Conservation (phyloP, 1,140 invertebrate species). For the Drepana arcuata region DNA sequence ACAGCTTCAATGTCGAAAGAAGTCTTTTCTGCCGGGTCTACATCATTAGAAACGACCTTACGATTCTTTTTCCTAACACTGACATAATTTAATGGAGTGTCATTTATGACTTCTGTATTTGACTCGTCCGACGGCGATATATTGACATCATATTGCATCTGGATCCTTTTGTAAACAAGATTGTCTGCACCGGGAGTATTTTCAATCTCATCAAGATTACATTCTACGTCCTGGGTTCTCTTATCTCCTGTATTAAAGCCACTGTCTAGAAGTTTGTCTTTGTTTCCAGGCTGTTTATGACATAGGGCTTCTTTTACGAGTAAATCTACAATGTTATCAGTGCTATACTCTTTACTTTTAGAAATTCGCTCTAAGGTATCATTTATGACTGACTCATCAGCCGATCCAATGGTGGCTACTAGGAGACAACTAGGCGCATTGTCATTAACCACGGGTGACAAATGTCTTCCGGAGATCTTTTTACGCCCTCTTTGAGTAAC, state of each 20-base stretch:
- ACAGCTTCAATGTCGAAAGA: slow-evolving; percentile 19
- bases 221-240: slow-evolving; percentile 5
- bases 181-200: slow-evolving; percentile 8
- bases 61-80: slow-evolving; percentile 11
- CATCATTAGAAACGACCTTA: slow-evolving; percentile 7
- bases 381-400: slow-evolving; percentile 38
- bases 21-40: background rate
- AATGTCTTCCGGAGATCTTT: background rate
- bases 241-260: slow-evolving; percentile 19
- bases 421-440: slow-evolving; percentile 29
- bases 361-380: slow-evolving; percentile 32
- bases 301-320: slow-evolving; percentile 42
- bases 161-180: background rate
- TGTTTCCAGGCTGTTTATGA: slow-evolving; percentile 12
- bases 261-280: slow-evolving; percentile 10
- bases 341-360: slow-evolving; percentile 26
- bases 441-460: background rate
- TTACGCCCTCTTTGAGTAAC: no score
- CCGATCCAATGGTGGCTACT: slow-evolving; percentile 32
- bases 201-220: slow-evolving; percentile 17
- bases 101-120: slow-evolving; percentile 29
- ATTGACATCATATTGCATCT: slow-evolving; percentile 11
- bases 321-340: slow-evolving; percentile 38
- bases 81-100: slow-evolving; percentile 22
- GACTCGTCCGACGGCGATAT: slow-evolving; percentile 29